Percentiles rank a stretch among this genome's conserved stretches.
Evolutionary conservation across 2,113 vertebrate species (phyloP).

Genomic region (Rhegmatorhina hoffmannsi): DNA sequence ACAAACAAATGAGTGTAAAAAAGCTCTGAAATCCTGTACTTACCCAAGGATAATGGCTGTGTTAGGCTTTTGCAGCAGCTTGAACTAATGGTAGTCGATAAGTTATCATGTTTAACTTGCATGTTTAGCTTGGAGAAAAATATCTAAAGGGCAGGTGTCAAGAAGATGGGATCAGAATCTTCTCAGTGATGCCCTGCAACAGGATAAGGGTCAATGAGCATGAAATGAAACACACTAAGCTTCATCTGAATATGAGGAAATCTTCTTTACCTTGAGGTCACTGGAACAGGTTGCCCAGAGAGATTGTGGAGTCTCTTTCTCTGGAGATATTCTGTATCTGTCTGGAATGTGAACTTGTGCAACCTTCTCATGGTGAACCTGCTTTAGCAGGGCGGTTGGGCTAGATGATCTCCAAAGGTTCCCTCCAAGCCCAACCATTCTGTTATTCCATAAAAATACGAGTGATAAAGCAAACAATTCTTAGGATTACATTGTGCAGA

Average conservation of each 20-base stretch:
- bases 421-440: background rate
- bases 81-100: background rate
- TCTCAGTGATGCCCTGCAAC: background rate
- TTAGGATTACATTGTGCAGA: background rate
- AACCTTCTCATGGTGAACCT: background rate
- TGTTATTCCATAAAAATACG: background rate
- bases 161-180: background rate
- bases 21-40: background rate
- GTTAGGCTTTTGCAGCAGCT: background rate
- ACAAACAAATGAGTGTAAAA: background rate
- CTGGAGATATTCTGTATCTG: background rate
- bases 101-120: rapidly evolving
- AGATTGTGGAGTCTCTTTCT: no score
- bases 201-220: no score
- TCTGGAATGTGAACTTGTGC: background rate
- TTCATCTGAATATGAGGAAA: background rate
- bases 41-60: background rate
- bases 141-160: background rate
- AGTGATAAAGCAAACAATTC: background rate
- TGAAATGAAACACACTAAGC: background rate
- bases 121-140: background rate
- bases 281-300: background rate
- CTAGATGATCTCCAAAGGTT: background rate
- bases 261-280: background rate
- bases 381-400: background rate